Evolutionary conservation across 2,797 vertebrate species (phyloP).

Genomic region (Discoglossus pictus): DNA sequence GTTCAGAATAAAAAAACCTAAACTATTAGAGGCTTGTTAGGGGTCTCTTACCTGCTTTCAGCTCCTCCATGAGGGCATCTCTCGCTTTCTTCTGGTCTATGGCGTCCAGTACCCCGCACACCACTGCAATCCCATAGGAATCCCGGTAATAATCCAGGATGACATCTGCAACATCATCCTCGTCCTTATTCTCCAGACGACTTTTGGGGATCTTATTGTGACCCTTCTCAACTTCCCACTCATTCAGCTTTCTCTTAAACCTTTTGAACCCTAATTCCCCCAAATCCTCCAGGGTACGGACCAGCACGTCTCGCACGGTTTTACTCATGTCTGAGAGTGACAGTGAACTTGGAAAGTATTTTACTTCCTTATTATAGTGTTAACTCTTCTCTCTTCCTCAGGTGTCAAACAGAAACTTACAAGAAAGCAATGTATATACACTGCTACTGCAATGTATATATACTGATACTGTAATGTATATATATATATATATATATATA

Average conservation of each 20-base stretch:
- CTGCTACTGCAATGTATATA: too few relatives aligned
- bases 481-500: too few relatives aligned
- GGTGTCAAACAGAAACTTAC: too few relatives aligned
- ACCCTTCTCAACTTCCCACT: neutral
- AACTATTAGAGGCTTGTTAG: too few relatives aligned
- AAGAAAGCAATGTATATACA: too few relatives aligned
- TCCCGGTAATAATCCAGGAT: neutral
- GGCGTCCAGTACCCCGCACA: neutral
- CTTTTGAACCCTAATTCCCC: slow-evolving; percentile 10
- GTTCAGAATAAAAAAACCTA: too few relatives aligned
- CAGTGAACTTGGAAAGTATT: too few relatives aligned
- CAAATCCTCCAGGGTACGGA: neutral
- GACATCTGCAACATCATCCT: neutral
- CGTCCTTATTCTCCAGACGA: slow-evolving; percentile 1
- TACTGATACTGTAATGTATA: too few relatives aligned
- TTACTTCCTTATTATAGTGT: too few relatives aligned
- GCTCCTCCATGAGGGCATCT: neutral
- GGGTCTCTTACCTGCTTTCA: neutral
- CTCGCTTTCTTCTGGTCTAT: neutral
- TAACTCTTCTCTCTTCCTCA: too few relatives aligned
- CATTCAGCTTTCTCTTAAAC: slow-evolving; percentile 28
- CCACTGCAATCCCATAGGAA: slow-evolving; percentile 8
- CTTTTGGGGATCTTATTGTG: slow-evolving; percentile 4
- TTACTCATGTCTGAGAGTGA: too few relatives aligned
- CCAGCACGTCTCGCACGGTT: slow-evolving; percentile 15